Base-by-base conservation (phyloP, 2,888 invertebrate genomes). In the Bembecia ichneumoniformis region DNA sequence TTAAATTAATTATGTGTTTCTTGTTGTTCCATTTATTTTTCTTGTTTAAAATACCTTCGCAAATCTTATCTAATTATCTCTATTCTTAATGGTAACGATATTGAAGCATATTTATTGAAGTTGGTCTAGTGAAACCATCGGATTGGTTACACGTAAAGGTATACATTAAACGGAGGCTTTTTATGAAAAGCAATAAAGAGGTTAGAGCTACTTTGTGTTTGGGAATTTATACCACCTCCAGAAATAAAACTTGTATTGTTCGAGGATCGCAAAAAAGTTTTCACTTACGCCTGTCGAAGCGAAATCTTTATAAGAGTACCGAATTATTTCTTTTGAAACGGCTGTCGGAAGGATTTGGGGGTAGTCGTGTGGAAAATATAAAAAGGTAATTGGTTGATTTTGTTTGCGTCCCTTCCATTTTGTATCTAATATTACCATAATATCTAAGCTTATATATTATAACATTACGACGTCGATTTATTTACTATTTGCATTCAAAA, bases 141-240 rank as follows among this genome's bases (percentile, higher is more conserved):
- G 66, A 74, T 71, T 71, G 70, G 64, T 67, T 73, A 71, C 71
- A 71, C 70, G 71, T 60, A 69, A 75, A 77, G 74, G 74, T 78
- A 77, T 79, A 75, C 74, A 74, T 75, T 76, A 72, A 77, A 71
- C 69, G 71, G 53, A 63, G 74, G 59, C 71, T 73, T 77, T 81
- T 82, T 86, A 86, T 86, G 82, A 84, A 84, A 84, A 81, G 77
- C 83, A 80, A 84, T 86, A 86, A 84, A 83, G 79, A 81, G 80
- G 82, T 82, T 82, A 78, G 74, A 78, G 80, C 80, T 83, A 86
- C 83, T 86, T 84, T 86, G 84, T 84, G 79, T 83, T 81, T 76
- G 82, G 71, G 74, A 84, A 83, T 86, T 86, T 86, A 86, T 86
- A 78, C 82, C 80, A 80, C 78, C 80, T 77, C 71, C 74, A 77